Base-by-base conservation (phyloP, 1,140 invertebrate species). In the Papilio polyxenes region DNA sequence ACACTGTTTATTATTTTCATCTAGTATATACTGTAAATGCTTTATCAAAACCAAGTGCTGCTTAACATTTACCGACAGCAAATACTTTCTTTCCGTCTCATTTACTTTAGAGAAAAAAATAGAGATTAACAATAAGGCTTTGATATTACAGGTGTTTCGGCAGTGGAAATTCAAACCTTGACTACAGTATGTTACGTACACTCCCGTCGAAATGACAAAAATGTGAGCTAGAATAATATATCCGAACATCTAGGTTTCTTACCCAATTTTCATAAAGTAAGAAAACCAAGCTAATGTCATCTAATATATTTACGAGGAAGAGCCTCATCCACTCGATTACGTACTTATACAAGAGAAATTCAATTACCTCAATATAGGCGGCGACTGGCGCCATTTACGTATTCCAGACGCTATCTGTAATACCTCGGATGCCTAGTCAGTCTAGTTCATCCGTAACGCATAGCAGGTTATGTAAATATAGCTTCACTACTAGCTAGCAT, bases 271-370 rank as follows among this genome's bases (percentile, higher is more conserved):
- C 10, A 31, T 65, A 65, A 65, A 31, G 31, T 72, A 72, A 37
- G 65, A 72, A 72, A 72, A 72, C 65, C 11, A 72, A 37, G 65
- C 65, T 72, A 72, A 72, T 72, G 65, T 37, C 65, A 37, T 40
- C 31, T 72, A 72, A 72, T 72, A 65, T 65, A 72, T 72, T 72
- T 72, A 72, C 65, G 65, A 72, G 23, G 13, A 72, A 11, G 62
- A 65, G 23, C 65, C 31, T 72, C 65, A 72, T 72, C 65, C 31
- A 72, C 31, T 72, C 65, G 31, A 72, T 72, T 72, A 13, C 31
- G 65, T 72, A 72, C 65, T 72, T 72, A 72, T 72, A 72, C 65
- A 72, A 72, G 65, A 72, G 65, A 72, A 72, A 72, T 72, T 72
- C 65, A 72, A 72, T 72, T 72, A 72, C 31, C 65, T 72, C 65